Base-by-base conservation (phyloP, 2,113 vertebrate species). In the Channa maculata region DNA sequence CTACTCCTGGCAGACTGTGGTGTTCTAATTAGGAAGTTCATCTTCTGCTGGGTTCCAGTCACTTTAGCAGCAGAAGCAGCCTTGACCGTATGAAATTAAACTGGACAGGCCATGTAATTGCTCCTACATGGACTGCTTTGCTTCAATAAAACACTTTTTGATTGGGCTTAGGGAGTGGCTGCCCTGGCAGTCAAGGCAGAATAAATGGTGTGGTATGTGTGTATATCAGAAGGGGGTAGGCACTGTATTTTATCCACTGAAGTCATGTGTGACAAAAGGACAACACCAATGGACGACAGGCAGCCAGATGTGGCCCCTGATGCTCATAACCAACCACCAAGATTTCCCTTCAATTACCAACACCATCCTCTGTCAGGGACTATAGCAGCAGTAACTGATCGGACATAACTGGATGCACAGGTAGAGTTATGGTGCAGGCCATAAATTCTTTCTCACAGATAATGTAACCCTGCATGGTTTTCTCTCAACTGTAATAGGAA, bases 1-100 rank as follows among this genome's bases (percentile, higher is more conserved):
- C 15, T 39, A n/a, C 12, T 68, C n/a, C 2, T 48, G 48, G 44
- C 8, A 2, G 50, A 2, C 10, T 3, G 33, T 13, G 9, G n/a
- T 12, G 15, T 54, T 43, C 48, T 38, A 44, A 52, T 63, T 13
- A 61, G 46, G 57, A 58, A 48, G 8, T 24, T 48, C 13, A 1
- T 4, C 3, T 33, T 15, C 50, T 24, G 61, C 36, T 62, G 44
- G 7, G 36, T 36, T 57, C 49, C 62, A 60, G 57, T 61, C 55
- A 70, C 65, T 39, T 41, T 39, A 45, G 15, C 14, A 37, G 53
- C 53, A 13, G 63, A 43, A 12, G 24, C 33, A 59, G 48, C 61
- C 24, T 34, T 6, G 70, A 78, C 83, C 75, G 62, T 77, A 75
- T 75, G 74, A 81, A 84, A 78, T 84, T 50, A 87, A 84, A 81